Percentiles rank a stretch among this genome's conserved stretches.
phyloP scores from a whole-genome alignment of 2,797 vertebrate genomes.

The Lerista edwardsae region DNA sequence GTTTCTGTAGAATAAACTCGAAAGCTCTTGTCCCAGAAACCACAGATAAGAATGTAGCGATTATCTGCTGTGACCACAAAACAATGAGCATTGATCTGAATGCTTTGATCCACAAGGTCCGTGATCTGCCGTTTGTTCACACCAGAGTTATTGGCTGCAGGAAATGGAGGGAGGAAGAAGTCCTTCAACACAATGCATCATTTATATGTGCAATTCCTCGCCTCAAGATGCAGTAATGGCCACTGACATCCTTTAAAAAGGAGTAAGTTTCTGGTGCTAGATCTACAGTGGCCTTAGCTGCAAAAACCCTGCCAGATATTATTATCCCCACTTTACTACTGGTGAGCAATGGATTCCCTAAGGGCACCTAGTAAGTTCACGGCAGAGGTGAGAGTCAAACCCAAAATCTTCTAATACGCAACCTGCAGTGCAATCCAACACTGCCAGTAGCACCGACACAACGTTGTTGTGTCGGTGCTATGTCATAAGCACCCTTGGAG shows the following conservation, averaged over 20 bases:
- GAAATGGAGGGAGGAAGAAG: conserved; percentile 37
- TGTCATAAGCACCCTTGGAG: no score
- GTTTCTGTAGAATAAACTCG: conserved; percentile 98
- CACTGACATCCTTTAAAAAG: background rate
- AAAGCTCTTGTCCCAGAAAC: conserved; percentile 99
- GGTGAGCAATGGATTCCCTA: no score
- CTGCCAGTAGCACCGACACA: no score
- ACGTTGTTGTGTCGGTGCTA: no score
- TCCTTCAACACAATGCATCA: background rate
- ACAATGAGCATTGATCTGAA: conserved; percentile 97
- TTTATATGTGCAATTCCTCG: background rate
- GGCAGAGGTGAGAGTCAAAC: background rate
- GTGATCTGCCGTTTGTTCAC: conserved; percentile 98
- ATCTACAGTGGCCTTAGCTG: background rate
- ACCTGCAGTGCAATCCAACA: no score
- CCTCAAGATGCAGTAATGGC: background rate
- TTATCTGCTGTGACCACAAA: conserved; percentile 99
- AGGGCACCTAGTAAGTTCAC: no score
- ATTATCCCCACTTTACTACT: no score
- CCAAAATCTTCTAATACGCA: no score
- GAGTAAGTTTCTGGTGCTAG: background rate
- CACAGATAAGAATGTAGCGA: conserved; percentile 97
- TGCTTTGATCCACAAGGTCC: conserved; percentile 98
- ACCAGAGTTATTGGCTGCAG: conserved; percentile 90
- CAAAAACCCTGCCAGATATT: no score